Evolutionary conservation across 1,140 invertebrate species (phyloP), one percentile per base, ranked within the genome.

Genomic region (Orchestia grillus): DNA sequence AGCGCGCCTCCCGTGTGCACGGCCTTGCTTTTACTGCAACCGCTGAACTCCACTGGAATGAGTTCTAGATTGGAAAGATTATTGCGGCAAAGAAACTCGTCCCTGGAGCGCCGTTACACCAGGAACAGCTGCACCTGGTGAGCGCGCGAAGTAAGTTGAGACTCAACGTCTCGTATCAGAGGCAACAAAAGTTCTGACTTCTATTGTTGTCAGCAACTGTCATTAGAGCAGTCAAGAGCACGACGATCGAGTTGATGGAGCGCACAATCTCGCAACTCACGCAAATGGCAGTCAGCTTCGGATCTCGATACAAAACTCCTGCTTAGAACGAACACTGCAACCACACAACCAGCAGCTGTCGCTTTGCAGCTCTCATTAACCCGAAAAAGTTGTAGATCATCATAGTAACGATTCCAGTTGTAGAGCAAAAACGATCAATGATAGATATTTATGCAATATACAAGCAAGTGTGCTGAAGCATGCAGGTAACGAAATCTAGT

Each of bases 251-350:
- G 88, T 44, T 90, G 43, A 90, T 90, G 88, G 88, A 42, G 88
- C 88, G 88, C 88, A 36, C 88, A 90, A 43, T 90, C n/a, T 42
- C 88, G 88, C 88, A 90, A 44, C 88, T 90, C 88, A 90, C 88
- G n/a, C 41, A 90, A 90, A 90, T 90, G 88, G 42, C 88, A 44
- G 43, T 44, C 88, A 90, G 15, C 88, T 16, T 41, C 88, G n/a
- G 88, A 90, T 90, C 88, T 42, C 36, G 88, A 90, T 3, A 44
- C n/a, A 41, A 42, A 90, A 90, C 41, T 90, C 41, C 15, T 90
- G 88, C 88, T 42, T 90, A 36, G n/a, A 90, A 41, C 87, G n/a
- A 90, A 87, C 47, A 53, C 47, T 53, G 47, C 47, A 53, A 8
- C 41, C 87, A 87, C 36, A 42, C 88, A 90, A 16, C 88, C 43